Evolutionary conservation across 1,140 invertebrate genomes (phyloP), one percentile per base, ranked within the genome.

Genomic region (Asbolus verrucosus): DNA sequence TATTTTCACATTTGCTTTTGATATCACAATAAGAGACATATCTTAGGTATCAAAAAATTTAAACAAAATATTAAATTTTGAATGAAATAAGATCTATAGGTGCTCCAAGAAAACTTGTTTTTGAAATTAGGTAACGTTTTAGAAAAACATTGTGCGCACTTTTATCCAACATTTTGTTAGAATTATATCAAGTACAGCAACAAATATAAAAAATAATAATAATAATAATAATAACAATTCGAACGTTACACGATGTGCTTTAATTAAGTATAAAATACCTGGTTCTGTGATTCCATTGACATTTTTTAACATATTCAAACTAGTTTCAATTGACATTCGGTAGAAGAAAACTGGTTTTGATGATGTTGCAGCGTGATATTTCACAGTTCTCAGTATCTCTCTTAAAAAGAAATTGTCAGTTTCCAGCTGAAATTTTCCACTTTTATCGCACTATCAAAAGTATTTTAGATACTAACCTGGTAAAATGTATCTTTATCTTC

Each of bases 291-390:
- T 59, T 9, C 15, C 16, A n/a, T 3, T 2, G 0, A 27, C 21
- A 13, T 6, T 54, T 46, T 41, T 16, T 19, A 14, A 11, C 14
- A 30, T 27, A 43, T 15, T 50, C 8, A 68, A 30, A 38, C 27
- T 63, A 14, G 18, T 18, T 31, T 65, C 83, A 41, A 84, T 82
- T 54, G 84, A 83, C 71, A 87, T 84, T 74, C 81, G 80, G 67
- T 86, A 87, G 21, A 85, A 84, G 72, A 83, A 86, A 24, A 86
- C 76, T 0, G 82, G 81, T 39, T 78, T 70, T n/a, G 73, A 77
- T 5, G 81, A 81, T 38, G 60, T 70, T 62, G 71, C 24, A 8
- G 46, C 16, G 30, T 77, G 77, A 46, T 67, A 50, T 18, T 70
- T 72, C 0, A 70, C 62, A n/a, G 70, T 62, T 11, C 18, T 60